These are phyloP conservation scores for Drosophila anomelani DNA, from an alignment of 2,888 invertebrate genomes.

Conservation along the genomic window DNA sequence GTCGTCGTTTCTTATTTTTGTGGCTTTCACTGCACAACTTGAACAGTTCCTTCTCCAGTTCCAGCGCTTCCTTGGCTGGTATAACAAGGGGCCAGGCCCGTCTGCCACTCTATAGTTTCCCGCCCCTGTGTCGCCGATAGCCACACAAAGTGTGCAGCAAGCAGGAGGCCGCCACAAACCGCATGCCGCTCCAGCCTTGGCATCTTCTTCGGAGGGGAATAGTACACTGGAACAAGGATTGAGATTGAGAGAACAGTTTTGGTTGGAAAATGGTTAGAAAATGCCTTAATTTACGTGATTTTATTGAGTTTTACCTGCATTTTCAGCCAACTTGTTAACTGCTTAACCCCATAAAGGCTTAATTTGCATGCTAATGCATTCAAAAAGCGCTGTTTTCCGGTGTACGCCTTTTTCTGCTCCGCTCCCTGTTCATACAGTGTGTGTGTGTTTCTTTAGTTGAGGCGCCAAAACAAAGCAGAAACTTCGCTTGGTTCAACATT, in stretches of 20 bases:
- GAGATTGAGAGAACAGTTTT: background rate
- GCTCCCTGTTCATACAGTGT: constrained; percentile 46
- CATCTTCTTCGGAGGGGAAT: constrained; percentile 43
- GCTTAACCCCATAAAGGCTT: background rate
- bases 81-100: background rate
- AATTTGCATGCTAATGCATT: constrained; percentile 1
- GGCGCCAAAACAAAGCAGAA: constrained; percentile 75
- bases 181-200: constrained; percentile 61
- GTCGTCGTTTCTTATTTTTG: constrained; percentile 70
- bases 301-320: no score
- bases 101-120: constrained; percentile 3
- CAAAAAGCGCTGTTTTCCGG: background rate
- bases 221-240: constrained; percentile 8
- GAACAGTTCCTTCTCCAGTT: constrained; percentile 13
- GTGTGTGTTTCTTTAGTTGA: constrained; percentile 58
- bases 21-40: constrained; percentile 48
- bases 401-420: constrained; percentile 2
- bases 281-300: background rate
- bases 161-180: constrained; percentile 71
- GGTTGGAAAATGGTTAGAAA: background rate
- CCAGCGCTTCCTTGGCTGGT: background rate
- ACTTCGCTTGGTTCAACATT: constrained; percentile 66
- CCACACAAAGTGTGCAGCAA: constrained; percentile 71
- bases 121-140: constrained; percentile 12
- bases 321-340: background rate